Evolutionary conservation across 2,113 vertebrate genomes (phyloP).

Genomic region (Onychostruthus taczanowskii): DNA sequence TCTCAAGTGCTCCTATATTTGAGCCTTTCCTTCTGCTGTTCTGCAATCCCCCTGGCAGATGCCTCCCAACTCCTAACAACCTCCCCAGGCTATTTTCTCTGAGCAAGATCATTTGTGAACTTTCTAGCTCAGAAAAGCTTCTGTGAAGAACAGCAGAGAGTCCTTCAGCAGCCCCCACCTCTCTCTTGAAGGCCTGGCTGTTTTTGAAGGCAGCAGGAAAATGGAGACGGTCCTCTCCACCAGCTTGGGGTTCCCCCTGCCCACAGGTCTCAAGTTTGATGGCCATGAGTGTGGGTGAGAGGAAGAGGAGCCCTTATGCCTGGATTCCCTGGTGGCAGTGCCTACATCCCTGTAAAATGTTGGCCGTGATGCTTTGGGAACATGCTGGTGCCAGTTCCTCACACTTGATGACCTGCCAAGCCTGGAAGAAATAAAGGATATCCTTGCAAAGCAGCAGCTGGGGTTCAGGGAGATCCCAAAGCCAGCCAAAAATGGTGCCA

Average conservation of each 20-base stretch:
- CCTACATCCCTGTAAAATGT: not conserved
- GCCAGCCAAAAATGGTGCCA: not conserved
- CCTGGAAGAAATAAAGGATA: not conserved
- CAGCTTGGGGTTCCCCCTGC: not conserved
- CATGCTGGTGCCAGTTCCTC: not conserved
- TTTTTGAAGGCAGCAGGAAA: not conserved
- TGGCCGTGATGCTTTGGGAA: not conserved
- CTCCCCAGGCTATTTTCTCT: not conserved
- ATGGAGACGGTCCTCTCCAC: not conserved
- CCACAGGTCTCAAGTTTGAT: not conserved
- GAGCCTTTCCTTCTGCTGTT: not conserved
- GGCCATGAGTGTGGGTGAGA: not conserved
- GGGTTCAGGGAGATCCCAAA: slow-evolving; percentile 11
- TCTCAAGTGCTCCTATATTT: slow-evolving; percentile 16
- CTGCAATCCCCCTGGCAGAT: not conserved
- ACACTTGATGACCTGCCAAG: not conserved
- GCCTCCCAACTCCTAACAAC: not conserved
- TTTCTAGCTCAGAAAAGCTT: not conserved
- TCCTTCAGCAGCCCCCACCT: not conserved
- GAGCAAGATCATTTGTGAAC: not conserved
- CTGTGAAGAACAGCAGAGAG: not conserved
- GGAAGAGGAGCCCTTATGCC: not conserved
- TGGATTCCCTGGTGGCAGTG: not conserved
- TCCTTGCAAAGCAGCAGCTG: slow-evolving; percentile 11
- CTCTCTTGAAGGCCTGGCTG: not conserved